phyloP scores from a whole-genome alignment of 2,797 vertebrate species.

The Clarias pachynema region DNA sequence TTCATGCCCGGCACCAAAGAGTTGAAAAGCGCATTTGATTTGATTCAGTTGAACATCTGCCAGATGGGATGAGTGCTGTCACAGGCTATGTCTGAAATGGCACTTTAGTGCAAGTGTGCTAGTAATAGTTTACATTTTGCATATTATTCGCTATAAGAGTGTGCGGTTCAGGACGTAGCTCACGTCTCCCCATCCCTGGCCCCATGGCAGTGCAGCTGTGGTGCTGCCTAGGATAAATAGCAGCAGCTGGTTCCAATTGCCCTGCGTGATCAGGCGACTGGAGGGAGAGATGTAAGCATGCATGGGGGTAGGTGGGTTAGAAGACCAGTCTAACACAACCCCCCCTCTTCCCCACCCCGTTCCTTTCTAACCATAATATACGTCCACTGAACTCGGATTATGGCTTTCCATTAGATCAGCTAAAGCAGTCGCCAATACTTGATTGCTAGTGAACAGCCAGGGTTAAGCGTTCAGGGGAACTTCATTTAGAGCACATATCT shows the following conservation, averaged over 20 bases:
- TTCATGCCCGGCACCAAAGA: not conserved
- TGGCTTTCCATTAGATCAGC: slow-evolving; percentile 12
- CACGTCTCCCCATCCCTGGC: slow-evolving; percentile 29
- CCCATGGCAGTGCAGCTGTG: slow-evolving; percentile 61
- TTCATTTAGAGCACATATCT: not conserved
- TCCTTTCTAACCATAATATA: slow-evolving; percentile 29
- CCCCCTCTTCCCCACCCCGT: not conserved
- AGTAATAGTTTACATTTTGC: not conserved
- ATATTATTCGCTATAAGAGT: not conserved
- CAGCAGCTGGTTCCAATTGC: slow-evolving; percentile 75
- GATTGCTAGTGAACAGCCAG: slow-evolving; percentile 16
- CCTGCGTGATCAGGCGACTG: slow-evolving; percentile 54
- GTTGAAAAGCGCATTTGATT: not conserved
- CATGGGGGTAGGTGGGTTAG: slow-evolving; percentile 13
- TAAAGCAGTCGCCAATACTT: slow-evolving; percentile 18
- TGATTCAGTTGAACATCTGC: slow-evolving; percentile 11
- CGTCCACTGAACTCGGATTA: slow-evolving; percentile 19
- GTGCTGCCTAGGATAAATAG: slow-evolving; percentile 59
- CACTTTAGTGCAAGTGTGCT: not conserved
- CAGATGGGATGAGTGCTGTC: not conserved
- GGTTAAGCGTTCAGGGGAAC: not conserved
- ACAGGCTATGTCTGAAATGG: not conserved
- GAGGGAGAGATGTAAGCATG: slow-evolving; percentile 21
- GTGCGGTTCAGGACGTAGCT: not conserved
- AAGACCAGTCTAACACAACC: not conserved